phyloP scores from a whole-genome alignment of 1,140 invertebrate genomes.

The Drosophila jambulina region DNA sequence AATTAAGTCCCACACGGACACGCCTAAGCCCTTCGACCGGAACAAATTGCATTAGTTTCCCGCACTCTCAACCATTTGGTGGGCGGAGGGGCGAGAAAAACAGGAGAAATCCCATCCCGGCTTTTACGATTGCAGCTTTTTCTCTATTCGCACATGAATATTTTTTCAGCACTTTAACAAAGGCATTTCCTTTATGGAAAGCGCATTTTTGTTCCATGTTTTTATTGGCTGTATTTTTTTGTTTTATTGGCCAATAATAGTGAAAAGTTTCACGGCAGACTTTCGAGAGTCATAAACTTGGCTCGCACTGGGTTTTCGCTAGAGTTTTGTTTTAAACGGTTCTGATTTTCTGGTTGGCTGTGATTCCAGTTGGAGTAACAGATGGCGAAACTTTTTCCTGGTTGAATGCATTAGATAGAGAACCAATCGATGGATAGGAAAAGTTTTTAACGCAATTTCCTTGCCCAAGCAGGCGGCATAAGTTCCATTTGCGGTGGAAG shows the following conservation, averaged over 20 bases:
- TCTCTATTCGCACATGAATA: slow-evolving; percentile 9
- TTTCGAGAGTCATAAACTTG: slow-evolving; percentile 38
- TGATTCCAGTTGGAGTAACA: slow-evolving; percentile 14
- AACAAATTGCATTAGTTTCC: slow-evolving; percentile 73
- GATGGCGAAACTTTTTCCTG: slow-evolving; percentile 1
- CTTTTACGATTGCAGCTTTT: slow-evolving; percentile 53
- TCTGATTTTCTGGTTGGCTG: slow-evolving; percentile 20
- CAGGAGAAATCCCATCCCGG: slow-evolving; percentile 18
- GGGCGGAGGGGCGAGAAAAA: slow-evolving; percentile 29
- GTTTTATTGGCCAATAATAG: slow-evolving; percentile 61
- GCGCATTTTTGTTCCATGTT: slow-evolving; percentile 30
- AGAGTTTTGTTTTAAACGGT: slow-evolving; percentile 21
- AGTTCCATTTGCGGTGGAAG: not conserved
- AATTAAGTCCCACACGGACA: slow-evolving; percentile 41
- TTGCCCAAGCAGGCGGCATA: not conserved
- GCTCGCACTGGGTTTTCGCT: not conserved
- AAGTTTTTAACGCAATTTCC: slow-evolving; percentile 3
- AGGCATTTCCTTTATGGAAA: slow-evolving; percentile 44
- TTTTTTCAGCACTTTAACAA: slow-evolving; percentile 28
- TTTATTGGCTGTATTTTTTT: slow-evolving; percentile 40
- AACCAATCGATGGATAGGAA: not conserved
- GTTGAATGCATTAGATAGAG: not conserved
- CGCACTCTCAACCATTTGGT: slow-evolving; percentile 47
- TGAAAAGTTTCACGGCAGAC: slow-evolving; percentile 51
- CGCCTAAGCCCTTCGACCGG: slow-evolving; percentile 3